Conservation (phyloP, 2,888 invertebrate species). For the Macrosoma leucophasiata region DNA sequence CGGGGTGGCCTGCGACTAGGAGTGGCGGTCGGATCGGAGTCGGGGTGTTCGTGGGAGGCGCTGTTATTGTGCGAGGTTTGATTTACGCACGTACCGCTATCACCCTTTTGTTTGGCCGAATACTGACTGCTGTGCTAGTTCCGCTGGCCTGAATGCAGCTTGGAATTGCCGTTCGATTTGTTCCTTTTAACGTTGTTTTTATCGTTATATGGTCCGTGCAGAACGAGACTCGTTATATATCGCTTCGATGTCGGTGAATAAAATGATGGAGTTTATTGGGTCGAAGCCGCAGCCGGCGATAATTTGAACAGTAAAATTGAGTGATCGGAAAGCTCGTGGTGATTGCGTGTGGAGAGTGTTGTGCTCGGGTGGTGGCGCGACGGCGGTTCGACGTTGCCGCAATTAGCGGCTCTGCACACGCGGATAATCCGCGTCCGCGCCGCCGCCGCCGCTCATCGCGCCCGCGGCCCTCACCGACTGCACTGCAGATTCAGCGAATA, state of each 20-base stretch:
- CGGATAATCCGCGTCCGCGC: conserved; percentile 58
- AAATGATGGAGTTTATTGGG: too few species aligned
- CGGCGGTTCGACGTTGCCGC: conserved; percentile 50
- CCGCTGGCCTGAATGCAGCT: conserved; percentile 53
- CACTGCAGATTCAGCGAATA: conserved; percentile 72
- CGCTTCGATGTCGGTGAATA: too few species aligned
- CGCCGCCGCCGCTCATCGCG: conserved; percentile 33
- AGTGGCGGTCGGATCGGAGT: conserved; percentile 44
- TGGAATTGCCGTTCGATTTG: conserved; percentile 40
- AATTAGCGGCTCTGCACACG: conserved; percentile 69
- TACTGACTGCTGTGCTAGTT: conserved; percentile 67
- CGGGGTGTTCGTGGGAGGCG: conserved; percentile 52
- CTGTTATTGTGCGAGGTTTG: conserved; percentile 74
- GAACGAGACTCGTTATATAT: too few species aligned
- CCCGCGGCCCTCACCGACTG: conserved; percentile 47
- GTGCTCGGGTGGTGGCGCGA: conserved; percentile 22
- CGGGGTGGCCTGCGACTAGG: conserved; percentile 49
- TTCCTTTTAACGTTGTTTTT: too few species aligned
- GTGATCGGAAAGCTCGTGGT: conserved; percentile 22
- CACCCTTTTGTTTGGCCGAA: conserved; percentile 72
- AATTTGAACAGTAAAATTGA: conserved; percentile 14
- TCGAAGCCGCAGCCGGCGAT: too few species aligned
- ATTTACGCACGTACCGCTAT: conserved; percentile 74
- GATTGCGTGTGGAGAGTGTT: conserved; percentile 29
- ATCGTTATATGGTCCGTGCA: too few species aligned